A percentile compares a stretch with the other conserved stretches of the same genome.
Evolutionary conservation across 2,797 vertebrate genomes (phyloP).

Genomic region (Molossus molossus): DNA sequence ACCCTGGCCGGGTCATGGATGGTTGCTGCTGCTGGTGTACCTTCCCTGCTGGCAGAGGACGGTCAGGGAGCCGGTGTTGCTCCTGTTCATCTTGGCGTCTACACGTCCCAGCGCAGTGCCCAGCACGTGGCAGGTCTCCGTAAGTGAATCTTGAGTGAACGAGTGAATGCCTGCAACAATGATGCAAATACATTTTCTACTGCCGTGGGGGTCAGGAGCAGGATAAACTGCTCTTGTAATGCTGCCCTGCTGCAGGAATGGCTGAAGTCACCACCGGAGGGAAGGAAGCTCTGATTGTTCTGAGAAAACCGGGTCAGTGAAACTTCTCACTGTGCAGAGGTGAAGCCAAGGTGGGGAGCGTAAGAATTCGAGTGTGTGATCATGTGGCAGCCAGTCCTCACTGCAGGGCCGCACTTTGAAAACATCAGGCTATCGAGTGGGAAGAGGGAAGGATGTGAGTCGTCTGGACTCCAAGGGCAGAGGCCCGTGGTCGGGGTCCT

Average conservation of each 20-base stretch:
- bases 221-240: background rate
- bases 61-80: background rate
- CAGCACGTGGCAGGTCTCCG: background rate
- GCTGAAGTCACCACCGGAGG: background rate
- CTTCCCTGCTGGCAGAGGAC: background rate
- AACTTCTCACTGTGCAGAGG: background rate
- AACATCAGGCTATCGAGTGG: background rate
- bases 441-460: background rate
- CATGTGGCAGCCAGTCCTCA: background rate
- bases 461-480: background rate
- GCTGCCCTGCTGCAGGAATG: background rate
- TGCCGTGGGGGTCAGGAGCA: background rate
- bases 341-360: background rate
- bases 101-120: background rate
- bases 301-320: background rate
- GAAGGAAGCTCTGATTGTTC: background rate
- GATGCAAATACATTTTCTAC: background rate
- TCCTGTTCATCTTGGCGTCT: background rate
- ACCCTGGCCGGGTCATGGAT: rapidly evolving
- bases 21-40: background rate
- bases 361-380: background rate
- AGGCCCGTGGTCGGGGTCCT: background rate
- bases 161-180: background rate
- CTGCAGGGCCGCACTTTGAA: background rate
- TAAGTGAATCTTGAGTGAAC: background rate